A percentile compares a stretch with the other conserved stretches of the same genome.
Evolutionary conservation across 92 coral and sea anemone species (phyloP).

Genomic region (Siderastrea radians): DNA sequence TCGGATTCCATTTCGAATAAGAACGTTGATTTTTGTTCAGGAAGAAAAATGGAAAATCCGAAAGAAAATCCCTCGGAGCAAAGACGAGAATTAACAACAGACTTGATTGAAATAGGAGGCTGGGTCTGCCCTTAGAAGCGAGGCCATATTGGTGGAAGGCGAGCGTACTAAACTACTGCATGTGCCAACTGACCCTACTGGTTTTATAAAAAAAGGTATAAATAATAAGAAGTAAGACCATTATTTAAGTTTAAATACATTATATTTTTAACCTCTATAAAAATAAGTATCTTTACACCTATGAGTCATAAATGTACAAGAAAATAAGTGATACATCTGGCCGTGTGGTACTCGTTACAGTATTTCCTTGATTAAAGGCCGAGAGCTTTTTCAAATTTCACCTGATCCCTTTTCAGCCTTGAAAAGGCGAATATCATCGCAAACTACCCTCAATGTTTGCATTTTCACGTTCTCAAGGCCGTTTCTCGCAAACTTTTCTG

Average conservation of each 20-base stretch:
- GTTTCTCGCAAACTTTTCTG: constrained; percentile 92
- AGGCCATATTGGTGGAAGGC: too few relatives aligned
- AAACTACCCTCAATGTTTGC: background rate
- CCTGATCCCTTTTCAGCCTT: background rate
- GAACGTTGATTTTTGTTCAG: too few relatives aligned
- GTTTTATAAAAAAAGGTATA: background rate
- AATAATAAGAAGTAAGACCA: background rate
- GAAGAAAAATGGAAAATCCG: too few relatives aligned
- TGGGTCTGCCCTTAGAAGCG: too few relatives aligned
- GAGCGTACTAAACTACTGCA: too few relatives aligned
- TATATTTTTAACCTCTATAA: background rate
- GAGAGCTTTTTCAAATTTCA: too few relatives aligned
- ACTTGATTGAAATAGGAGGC: too few relatives aligned
- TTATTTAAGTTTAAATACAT: constrained; percentile 1
- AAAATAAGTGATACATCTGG: background rate
- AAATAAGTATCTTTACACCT: background rate
- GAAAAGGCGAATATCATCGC: background rate
- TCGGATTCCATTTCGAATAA: too few relatives aligned
- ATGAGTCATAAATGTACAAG: background rate
- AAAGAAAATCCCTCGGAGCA: too few relatives aligned
- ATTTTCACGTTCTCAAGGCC: constrained; percentile 59
- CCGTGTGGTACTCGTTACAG: background rate
- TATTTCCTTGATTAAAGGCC: too few relatives aligned
- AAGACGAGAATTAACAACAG: too few relatives aligned
- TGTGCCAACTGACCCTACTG: too few relatives aligned